Evolutionary conservation across 2,113 vertebrate species (phyloP).

Genomic region (Rostratula benghalensis): DNA sequence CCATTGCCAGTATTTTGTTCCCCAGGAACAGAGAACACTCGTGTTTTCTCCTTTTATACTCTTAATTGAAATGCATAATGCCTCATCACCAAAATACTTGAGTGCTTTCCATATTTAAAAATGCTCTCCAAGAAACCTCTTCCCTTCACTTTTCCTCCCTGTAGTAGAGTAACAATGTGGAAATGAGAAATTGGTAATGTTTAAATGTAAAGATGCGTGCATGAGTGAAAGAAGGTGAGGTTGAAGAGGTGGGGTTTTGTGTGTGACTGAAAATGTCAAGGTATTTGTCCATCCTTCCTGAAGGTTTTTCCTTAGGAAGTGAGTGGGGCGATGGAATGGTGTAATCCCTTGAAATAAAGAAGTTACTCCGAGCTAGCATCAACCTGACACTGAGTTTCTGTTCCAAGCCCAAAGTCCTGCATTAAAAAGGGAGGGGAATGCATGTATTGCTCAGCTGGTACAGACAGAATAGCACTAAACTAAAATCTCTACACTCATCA

Average conservation of each 20-base stretch:
- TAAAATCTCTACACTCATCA: not conserved
- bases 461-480: not conserved
- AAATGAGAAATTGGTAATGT: not conserved
- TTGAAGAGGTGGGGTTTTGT: not conserved
- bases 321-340: not conserved
- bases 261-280: not conserved
- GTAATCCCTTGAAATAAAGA: not conserved
- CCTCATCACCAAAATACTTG: not conserved
- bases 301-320: not conserved
- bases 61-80: slow-evolving; percentile 24
- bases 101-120: not conserved
- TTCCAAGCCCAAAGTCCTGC: not conserved
- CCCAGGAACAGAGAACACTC: slow-evolving; percentile 17
- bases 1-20: slow-evolving; percentile 29
- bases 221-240: not conserved
- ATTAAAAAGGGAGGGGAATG: not conserved
- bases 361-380: not conserved
- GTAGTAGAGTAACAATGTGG: not conserved
- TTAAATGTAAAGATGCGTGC: not conserved
- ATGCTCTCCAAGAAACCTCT: not conserved
- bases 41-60: not conserved
- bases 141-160: not conserved
- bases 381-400: not conserved
- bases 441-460: not conserved
- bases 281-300: not conserved